These are phyloP conservation scores for Chironomus tepperi DNA, from an alignment of 1,140 invertebrate genomes.

Conservation along the genomic window DNA sequence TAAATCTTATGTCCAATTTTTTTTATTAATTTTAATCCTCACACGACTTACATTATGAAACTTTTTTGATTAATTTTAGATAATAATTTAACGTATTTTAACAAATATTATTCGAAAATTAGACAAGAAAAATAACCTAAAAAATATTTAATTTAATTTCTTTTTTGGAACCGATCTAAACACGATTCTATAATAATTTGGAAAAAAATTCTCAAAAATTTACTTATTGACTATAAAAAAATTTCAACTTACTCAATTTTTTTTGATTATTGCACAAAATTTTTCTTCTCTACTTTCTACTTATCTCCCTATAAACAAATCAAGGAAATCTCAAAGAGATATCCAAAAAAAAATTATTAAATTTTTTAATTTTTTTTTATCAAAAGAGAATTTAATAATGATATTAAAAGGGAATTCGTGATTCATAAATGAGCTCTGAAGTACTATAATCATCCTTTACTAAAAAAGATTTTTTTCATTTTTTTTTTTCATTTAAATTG, in stretches of 20 bases:
- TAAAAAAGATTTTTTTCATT: neutral
- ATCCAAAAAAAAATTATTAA: neutral
- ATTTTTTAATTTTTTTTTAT: neutral
- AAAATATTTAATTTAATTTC: too few species aligned
- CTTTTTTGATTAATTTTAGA: too few species aligned
- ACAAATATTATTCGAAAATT: too few species aligned
- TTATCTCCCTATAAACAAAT: neutral
- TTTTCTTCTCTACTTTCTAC: neutral
- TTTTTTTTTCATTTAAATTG: neutral
- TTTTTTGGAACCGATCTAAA: too few species aligned
- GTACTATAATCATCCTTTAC: slow-evolving; percentile 3
- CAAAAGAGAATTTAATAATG: neutral
- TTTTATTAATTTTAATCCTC: neutral
- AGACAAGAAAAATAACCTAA: too few species aligned
- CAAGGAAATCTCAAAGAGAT: neutral
- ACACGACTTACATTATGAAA: neutral
- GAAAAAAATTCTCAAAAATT: too few species aligned
- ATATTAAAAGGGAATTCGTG: neutral
- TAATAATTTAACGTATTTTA: too few species aligned
- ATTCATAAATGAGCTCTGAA: neutral
- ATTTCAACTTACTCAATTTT: neutral
- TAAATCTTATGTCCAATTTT: too few species aligned
- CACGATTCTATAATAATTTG: too few species aligned
- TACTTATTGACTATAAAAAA: too few species aligned
- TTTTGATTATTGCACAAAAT: slow-evolving; percentile 13